phyloP scores from a whole-genome alignment of 2,113 vertebrate genomes.

The Eublepharis macularius region DNA sequence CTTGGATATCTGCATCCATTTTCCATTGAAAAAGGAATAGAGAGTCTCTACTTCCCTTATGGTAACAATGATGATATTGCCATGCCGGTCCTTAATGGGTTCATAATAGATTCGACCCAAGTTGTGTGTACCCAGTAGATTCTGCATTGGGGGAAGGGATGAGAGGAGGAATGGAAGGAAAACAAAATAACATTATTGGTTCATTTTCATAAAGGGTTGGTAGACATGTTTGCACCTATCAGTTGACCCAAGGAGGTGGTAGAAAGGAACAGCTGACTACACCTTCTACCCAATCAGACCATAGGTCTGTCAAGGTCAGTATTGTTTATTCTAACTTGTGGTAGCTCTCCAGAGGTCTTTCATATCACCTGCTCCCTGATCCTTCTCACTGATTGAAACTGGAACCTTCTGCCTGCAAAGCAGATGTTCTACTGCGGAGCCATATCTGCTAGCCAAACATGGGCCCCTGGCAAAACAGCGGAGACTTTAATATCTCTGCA shows the following conservation, averaged over 20 bases:
- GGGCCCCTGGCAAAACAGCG: background rate
- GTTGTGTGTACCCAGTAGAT: slow-evolving; percentile 93
- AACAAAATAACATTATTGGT: background rate
- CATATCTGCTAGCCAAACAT: background rate
- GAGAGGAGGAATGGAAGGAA: background rate
- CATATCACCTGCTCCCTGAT: too few relatives aligned
- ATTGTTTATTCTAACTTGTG: too few relatives aligned
- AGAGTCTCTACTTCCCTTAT: slow-evolving; percentile 89
- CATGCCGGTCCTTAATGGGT: slow-evolving; percentile 96
- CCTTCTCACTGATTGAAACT: too few relatives aligned
- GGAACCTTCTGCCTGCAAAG: too few relatives aligned
- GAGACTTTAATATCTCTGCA: background rate
- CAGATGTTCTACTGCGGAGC: too few relatives aligned
- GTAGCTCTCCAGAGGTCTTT: too few relatives aligned
- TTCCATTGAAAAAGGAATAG: slow-evolving; percentile 90
- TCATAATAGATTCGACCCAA: slow-evolving; percentile 94
- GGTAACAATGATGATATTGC: slow-evolving; percentile 92
- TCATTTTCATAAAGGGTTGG: background rate
- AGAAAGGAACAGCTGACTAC: background rate
- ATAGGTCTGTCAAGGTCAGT: too few relatives aligned
- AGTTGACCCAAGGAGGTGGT: background rate
- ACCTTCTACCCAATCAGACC: too few relatives aligned
- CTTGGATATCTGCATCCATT: slow-evolving; percentile 95
- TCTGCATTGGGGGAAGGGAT: slow-evolving; percentile 69
- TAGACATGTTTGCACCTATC: background rate